phyloP scores from a whole-genome alignment of 2,797 vertebrate species.

The Atherinosoma microstoma region DNA sequence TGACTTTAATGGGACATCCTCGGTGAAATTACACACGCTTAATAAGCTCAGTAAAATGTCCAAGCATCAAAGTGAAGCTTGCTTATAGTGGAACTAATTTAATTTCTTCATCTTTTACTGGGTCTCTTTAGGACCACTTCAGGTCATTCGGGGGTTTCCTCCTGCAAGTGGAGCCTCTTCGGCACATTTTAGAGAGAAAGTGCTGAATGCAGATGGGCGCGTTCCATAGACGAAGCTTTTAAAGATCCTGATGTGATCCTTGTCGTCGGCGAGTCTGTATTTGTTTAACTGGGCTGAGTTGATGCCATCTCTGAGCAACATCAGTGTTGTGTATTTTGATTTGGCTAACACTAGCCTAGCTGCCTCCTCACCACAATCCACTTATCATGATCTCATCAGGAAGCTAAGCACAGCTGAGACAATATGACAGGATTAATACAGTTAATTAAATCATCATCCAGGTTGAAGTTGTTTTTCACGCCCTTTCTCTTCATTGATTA shows the following conservation, averaged over 20 bases:
- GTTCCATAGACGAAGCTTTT: neutral
- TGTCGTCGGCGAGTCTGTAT: neutral
- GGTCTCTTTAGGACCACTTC: neutral
- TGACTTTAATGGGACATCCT: slow-evolving; percentile 30
- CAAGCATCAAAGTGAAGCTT: slow-evolving; percentile 17
- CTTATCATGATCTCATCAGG: neutral
- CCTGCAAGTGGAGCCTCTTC: neutral
- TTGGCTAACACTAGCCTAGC: neutral
- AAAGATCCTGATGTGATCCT: neutral
- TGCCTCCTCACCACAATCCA: fast-evolving
- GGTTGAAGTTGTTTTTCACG: no score
- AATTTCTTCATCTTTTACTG: neutral
- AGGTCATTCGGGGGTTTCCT: neutral
- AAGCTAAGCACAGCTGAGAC: no score
- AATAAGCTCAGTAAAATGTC: slow-evolving; percentile 47
- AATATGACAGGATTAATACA: no score
- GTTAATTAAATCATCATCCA: no score
- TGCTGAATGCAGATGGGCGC: no score
- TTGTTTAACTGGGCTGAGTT: neutral
- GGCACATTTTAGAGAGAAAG: neutral
- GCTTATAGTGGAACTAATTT: slow-evolving; percentile 22
- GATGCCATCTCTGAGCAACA: neutral
- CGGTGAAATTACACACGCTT: neutral
- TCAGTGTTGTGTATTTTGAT: neutral
- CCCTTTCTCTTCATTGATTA: no score